Conservation (phyloP, 2,888 invertebrate genomes). For the Perdita meconis region DNA sequence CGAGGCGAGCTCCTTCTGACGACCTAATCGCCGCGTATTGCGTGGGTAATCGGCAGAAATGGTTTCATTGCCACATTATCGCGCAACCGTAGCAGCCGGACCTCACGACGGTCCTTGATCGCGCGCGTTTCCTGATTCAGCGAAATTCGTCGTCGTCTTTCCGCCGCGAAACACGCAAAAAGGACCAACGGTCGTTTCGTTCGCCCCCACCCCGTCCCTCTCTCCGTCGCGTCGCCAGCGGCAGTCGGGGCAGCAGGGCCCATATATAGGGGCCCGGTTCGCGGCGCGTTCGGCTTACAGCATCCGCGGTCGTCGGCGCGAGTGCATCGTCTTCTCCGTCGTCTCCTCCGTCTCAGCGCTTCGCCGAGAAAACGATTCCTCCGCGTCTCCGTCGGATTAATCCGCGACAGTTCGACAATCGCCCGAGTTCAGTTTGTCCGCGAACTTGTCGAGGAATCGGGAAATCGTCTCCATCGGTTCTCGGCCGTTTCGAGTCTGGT, state of each 20-base stretch:
- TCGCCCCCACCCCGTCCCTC: conserved; percentile 21
- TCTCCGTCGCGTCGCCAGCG: too few species aligned
- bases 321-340: conserved; percentile 62
- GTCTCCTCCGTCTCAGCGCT: not conserved
- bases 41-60: conserved; percentile 16
- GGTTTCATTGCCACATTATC: conserved; percentile 35
- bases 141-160: conserved; percentile 10
- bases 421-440: too few species aligned
- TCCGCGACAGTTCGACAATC: too few species aligned
- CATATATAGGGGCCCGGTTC: conserved; percentile 67
- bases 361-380: not conserved
- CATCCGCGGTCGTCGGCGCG: conserved; percentile 73
- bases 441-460: too few species aligned
- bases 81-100: not conserved
- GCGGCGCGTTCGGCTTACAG: conserved; percentile 70
- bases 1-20: conserved; percentile 9
- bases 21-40: conserved; percentile 1
- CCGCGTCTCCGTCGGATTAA: not conserved
- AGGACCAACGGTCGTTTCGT: conserved; percentile 37
- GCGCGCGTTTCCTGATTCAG: conserved; percentile 26
- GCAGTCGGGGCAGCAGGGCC: conserved; percentile 34
- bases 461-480: too few species aligned
- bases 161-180: conserved; percentile 1
- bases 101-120: conserved; percentile 16
- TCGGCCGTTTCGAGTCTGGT: too few species aligned